Conservation (phyloP, 2,113 vertebrate genomes). For the Desmodus rotundus region DNA sequence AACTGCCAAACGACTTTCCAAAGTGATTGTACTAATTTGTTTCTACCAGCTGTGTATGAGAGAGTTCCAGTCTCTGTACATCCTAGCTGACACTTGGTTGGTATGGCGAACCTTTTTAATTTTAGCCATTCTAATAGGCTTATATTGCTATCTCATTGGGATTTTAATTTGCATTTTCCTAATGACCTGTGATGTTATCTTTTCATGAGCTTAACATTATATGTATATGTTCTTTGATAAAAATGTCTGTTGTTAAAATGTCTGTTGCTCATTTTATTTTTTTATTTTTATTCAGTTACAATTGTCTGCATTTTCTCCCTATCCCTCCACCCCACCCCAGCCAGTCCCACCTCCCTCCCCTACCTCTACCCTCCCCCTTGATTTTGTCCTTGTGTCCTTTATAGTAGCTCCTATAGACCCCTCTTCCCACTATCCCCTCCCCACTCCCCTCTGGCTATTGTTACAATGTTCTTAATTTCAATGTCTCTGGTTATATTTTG, state of each 20-base stretch:
- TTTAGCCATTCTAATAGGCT: background rate
- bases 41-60: background rate
- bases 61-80: background rate
- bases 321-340: no score
- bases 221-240: background rate
- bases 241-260: background rate
- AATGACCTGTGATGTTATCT: background rate
- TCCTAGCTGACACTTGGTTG: background rate
- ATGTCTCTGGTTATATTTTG: no score
- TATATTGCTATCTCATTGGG: background rate
- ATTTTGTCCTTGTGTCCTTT: no score
- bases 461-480: no score
- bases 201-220: background rate
- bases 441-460: no score
- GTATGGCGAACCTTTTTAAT: background rate
- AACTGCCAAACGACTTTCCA: background rate
- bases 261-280: background rate
- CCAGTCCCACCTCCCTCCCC: no score
- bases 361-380: no score
- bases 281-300: no score
- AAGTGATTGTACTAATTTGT: background rate
- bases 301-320: no score
- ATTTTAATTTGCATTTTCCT: conserved; percentile 5
- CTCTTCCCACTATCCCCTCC: no score
- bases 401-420: no score